These are phyloP conservation scores for Julus scandinavius DNA, from an alignment of 2,888 invertebrate species.

Conservation along the genomic window DNA sequence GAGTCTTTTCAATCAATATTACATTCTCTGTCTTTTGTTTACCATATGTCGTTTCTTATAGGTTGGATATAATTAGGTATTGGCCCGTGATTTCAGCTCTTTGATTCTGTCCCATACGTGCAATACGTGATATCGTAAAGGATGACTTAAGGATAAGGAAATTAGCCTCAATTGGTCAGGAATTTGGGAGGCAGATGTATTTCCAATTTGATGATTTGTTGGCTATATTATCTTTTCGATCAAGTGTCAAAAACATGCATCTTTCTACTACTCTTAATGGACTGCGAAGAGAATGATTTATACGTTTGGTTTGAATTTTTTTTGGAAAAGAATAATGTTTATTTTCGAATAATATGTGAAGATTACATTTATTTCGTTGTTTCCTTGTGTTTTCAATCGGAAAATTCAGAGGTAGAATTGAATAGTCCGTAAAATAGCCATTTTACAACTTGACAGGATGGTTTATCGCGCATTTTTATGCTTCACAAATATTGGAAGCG, in stretches of 20 bases:
- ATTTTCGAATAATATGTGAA: neutral
- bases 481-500: neutral
- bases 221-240: neutral
- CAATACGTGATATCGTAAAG: neutral
- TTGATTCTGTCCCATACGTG: neutral
- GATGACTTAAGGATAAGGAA: neutral
- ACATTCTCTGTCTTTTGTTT: slow-evolving; percentile 30
- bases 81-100: slow-evolving; percentile 4
- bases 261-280: neutral
- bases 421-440: neutral
- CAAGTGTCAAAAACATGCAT: neutral
- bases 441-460: neutral
- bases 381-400: neutral
- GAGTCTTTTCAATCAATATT: slow-evolving; percentile 27
- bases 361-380: neutral
- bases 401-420: neutral
- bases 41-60: slow-evolving; percentile 12
- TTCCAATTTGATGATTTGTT: neutral
- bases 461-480: neutral
- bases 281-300: neutral
- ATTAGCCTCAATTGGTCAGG: neutral
- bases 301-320: no score
- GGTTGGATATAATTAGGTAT: slow-evolving; percentile 24
- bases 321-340: neutral
- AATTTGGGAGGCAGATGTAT: neutral